These are phyloP conservation scores for Choristoneura rosaceana DNA, from an alignment of 2,888 invertebrate genomes.

Conservation along the genomic window DNA sequence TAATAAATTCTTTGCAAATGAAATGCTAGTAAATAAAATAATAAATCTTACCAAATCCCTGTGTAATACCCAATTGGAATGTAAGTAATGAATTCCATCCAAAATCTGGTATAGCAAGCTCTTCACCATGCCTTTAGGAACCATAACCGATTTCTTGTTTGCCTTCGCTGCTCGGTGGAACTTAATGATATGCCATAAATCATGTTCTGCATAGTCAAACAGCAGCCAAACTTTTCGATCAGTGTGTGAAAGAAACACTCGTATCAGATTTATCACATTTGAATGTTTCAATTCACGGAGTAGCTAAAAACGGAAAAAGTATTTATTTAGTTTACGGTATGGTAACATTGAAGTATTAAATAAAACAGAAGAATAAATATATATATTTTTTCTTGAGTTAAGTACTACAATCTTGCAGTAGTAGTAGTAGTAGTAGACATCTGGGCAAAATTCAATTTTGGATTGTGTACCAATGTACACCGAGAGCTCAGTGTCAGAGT, in stretches of 20 bases:
- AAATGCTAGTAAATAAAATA: background rate
- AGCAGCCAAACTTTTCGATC: slow-evolving; percentile 98
- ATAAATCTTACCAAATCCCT: slow-evolving; percentile 92
- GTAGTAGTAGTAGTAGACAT: no score
- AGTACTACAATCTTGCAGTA: no score
- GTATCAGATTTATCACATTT: slow-evolving; percentile 98
- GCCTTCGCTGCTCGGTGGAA: slow-evolving; percentile 99
- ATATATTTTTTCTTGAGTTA: no score
- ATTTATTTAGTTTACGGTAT: background rate
- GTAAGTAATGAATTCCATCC: slow-evolving; percentile 99
- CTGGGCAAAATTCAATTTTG: no score
- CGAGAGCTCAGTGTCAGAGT: no score
- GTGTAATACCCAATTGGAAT: slow-evolving; percentile 99
- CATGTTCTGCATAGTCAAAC: slow-evolving; percentile 99
- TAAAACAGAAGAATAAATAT: no score
- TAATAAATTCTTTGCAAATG: no score
- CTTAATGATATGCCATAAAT: slow-evolving; percentile 99
- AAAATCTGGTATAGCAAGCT: slow-evolving; percentile 98
- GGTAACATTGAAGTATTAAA: no score
- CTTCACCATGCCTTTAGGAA: slow-evolving; percentile 99
- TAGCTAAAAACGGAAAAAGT: slow-evolving; percentile 86
- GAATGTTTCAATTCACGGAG: slow-evolving; percentile 97
- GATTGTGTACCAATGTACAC: no score
- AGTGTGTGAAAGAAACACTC: slow-evolving; percentile 98
- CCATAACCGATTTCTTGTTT: slow-evolving; percentile 97